Base-by-base conservation (phyloP, 2,797 vertebrate genomes). In the Scolopax bukidnonensis region DNA sequence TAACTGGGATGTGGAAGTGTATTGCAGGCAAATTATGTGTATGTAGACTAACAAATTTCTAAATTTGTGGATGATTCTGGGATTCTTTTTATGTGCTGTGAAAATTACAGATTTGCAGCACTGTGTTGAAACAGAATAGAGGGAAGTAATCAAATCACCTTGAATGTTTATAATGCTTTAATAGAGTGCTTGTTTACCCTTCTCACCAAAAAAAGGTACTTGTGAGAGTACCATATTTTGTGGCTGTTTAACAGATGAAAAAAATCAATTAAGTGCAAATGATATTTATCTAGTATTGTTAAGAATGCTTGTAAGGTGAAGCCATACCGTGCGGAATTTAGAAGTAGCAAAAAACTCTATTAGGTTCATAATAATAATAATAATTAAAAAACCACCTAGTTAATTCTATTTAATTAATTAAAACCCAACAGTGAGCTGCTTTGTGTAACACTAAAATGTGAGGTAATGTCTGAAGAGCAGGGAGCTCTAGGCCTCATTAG, bases 131-230 rank as follows among this genome's bases (percentile, higher is more conserved):
- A 51, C 38, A 48, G 71, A 89, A 30, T 56, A 78, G 91, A 89
- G 61, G 38, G 45, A 88, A 93, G 65, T 83, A 54, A 83, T 95
- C 24, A 53, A 16, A 90, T 95, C 78, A 68, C 53, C 33, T 54
- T 93, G 45, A 93, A 89, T 93, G 78, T 95, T 77, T 84, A 67
- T 93, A 92, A 87, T 96, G 95, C 94, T 96, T 96, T 97, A 96
- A 95, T 90, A 94, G 93, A 94, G 94, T 97, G 93, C 86, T 96
- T 96, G 93, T 96, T 97, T 96, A 95, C 94, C 89, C 88, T 79
- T 94, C 81, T 96, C 86, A 95, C 96, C 95, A 96, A 96, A 96
- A 71, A 96, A 95, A 61, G 60, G 91, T 96, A 91, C 86, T 90
- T 59, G n/a, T 77, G 71, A 90, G 54, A 80, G 95, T 78, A 65